phyloP scores from a whole-genome alignment of 2,888 invertebrate genomes.

The Pandemis heparana region DNA sequence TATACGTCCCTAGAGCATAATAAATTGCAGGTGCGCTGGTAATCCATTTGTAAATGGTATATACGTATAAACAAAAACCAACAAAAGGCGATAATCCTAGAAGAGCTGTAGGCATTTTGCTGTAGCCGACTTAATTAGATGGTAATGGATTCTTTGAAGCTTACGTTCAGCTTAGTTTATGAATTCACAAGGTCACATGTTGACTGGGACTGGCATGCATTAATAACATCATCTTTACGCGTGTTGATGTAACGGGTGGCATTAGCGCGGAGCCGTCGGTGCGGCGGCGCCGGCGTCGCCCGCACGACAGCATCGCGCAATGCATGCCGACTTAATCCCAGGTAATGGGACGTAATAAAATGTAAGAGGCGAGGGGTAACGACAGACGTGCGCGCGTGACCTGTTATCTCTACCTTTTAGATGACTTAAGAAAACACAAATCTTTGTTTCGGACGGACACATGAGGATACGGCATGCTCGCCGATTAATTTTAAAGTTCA shows the following conservation, averaged over 20 bases:
- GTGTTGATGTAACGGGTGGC: constrained; percentile 27
- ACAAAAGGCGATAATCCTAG: constrained; percentile 46
- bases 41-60: constrained; percentile 38
- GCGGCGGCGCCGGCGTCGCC: constrained; percentile 56
- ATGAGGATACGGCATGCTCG: neutral
- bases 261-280: constrained; percentile 45
- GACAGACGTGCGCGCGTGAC: constrained; percentile 82
- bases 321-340: constrained; percentile 79
- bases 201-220: constrained; percentile 45
- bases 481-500: constrained; percentile 27
- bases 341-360: constrained; percentile 82
- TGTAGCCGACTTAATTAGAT: constrained; percentile 53
- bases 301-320: constrained; percentile 72
- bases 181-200: constrained; percentile 55
- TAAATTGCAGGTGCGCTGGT: constrained; percentile 31
- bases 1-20: constrained; percentile 32
- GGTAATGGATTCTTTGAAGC: constrained; percentile 60
- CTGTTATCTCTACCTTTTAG: constrained; percentile 69
- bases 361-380: constrained; percentile 79
- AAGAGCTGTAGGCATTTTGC: constrained; percentile 52
- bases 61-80: constrained; percentile 28
- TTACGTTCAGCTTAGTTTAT: constrained; percentile 47
- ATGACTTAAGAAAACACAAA: constrained; percentile 51
- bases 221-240: constrained; percentile 29
- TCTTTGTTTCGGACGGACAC: constrained; percentile 54